Conservation (phyloP, 2,113 vertebrate species). For the Rostratula benghalensis region DNA sequence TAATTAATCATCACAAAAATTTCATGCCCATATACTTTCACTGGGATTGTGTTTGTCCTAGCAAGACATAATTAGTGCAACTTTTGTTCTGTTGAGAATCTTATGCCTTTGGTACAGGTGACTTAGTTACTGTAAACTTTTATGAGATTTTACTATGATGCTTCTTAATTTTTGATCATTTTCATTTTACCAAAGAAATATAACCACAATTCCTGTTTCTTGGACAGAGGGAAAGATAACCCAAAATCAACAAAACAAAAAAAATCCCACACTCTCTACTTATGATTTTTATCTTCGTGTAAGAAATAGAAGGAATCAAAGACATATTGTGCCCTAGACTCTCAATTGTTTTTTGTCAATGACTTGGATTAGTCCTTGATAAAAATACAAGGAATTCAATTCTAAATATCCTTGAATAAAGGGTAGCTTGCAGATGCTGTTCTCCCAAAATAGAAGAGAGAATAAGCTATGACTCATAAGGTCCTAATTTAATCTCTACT, state of each 20-base stretch:
- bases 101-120: background rate
- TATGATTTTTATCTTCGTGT: background rate
- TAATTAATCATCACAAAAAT: background rate
- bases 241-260: background rate
- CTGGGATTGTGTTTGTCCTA: background rate
- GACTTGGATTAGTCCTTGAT: background rate
- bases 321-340: background rate
- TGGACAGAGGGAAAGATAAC: background rate
- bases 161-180: background rate
- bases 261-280: background rate
- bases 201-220: background rate
- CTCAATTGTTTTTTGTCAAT: background rate
- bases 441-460: background rate
- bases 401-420: slow-evolving; percentile 25
- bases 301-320: background rate
- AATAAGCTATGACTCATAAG: slow-evolving; percentile 28
- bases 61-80: background rate
- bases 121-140: background rate
- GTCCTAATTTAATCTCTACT: slow-evolving; percentile 20
- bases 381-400: background rate
- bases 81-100: background rate
- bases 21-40: background rate
- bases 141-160: background rate
- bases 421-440: slow-evolving; percentile 9
- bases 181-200: background rate